phyloP scores from a whole-genome alignment of 2,797 vertebrate species.

The Enteromius treurensis region DNA sequence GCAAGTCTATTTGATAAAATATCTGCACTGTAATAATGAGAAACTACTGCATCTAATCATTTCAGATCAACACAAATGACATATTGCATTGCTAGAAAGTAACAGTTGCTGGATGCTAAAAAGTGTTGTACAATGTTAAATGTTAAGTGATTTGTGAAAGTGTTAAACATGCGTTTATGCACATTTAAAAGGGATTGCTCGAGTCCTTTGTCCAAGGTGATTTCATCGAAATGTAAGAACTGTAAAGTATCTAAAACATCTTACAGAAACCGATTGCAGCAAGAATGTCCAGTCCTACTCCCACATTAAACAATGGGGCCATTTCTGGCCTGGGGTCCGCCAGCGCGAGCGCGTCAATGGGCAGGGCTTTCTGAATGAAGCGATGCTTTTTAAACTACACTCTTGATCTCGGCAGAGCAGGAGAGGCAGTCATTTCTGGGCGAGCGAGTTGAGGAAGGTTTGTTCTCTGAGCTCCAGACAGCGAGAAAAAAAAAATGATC shows the following conservation, averaged over 20 bases:
- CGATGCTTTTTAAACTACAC: not conserved
- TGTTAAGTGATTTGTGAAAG: not conserved
- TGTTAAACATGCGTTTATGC: not conserved
- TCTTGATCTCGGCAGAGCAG: not conserved
- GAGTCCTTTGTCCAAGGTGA: not conserved
- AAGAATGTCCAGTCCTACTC: not conserved
- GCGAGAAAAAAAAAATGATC: conserved; percentile 53
- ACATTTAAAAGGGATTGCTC: not conserved
- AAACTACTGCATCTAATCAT: not conserved
- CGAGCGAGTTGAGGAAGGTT: not conserved
- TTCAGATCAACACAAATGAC: not conserved
- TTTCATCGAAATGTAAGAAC: not conserved
- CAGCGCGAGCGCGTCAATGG: not conserved
- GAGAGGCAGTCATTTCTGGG: not conserved
- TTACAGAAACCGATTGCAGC: not conserved
- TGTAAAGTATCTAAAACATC: not conserved
- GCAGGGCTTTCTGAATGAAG: conserved; percentile 20
- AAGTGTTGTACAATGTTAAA: not conserved
- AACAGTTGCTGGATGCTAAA: not conserved
- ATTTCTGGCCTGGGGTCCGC: not conserved
- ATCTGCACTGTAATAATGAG: not conserved
- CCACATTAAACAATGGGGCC: not conserved
- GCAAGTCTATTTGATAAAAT: not conserved
- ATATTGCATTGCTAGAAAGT: not conserved
- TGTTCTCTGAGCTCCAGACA: not conserved